Conservation (phyloP, 2,113 vertebrate genomes). For the Ancistrus triradiatus region DNA sequence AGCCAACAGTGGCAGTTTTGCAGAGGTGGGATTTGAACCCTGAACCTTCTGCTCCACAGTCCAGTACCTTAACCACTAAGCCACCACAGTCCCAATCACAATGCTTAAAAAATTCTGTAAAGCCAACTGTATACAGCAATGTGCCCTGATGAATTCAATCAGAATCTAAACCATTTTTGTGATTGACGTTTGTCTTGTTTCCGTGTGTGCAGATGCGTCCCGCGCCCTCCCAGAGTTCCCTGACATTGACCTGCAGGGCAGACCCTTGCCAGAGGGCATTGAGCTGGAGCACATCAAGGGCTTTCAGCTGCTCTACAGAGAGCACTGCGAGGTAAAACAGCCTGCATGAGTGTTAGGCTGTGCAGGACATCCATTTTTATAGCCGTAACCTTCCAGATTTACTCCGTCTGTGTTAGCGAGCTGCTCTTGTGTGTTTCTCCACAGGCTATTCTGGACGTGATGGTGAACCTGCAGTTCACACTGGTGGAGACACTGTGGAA, state of each 20-base stretch:
- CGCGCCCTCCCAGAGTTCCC: conserved; percentile 83
- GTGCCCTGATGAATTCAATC: no score
- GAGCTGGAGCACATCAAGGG: conserved; percentile 83
- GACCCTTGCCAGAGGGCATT: conserved; percentile 79
- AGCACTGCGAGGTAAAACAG: conserved; percentile 84
- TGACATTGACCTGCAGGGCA: conserved; percentile 84
- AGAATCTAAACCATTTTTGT: not conserved
- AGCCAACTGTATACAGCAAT: no score
- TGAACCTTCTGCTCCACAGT: no score
- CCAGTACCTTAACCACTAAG: no score
- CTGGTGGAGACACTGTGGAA: conserved; percentile 92
- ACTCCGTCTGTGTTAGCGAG: not conserved
- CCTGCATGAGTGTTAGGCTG: not conserved
- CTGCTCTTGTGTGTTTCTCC: conserved; percentile 11
- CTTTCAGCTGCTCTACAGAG: conserved; percentile 89
- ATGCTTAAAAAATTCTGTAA: no score
- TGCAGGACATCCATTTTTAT: not conserved
- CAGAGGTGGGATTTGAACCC: no score
- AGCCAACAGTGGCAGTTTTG: no score
- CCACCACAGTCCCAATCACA: no score
- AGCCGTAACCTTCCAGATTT: not conserved
- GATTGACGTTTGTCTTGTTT: not conserved
- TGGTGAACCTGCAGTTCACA: conserved; percentile 91
- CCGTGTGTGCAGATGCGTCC: conserved; percentile 75
- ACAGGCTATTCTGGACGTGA: conserved; percentile 88